Conservation (phyloP, 2,113 vertebrate genomes). For the Trochalopteron elliotii region DNA sequence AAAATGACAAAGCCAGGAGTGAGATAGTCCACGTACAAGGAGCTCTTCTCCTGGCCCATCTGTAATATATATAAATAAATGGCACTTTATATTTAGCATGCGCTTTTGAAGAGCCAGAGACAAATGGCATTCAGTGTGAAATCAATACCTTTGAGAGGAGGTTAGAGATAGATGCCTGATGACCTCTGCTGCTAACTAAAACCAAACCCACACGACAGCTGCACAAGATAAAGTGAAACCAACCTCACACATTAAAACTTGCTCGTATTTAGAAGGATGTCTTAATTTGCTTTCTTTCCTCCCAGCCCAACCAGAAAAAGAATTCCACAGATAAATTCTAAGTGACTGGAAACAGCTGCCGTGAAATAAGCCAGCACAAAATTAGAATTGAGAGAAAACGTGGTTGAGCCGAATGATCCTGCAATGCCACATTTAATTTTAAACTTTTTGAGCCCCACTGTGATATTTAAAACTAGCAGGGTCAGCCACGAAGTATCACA, state of each 20-base stretch:
- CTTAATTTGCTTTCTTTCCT: not conserved
- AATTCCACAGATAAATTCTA: not conserved
- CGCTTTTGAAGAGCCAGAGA: slow-evolving; percentile 2
- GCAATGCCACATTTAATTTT: not conserved
- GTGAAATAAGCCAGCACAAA: not conserved
- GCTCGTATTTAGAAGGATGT: not conserved
- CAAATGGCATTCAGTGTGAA: slow-evolving; percentile 29
- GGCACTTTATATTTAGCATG: slow-evolving; percentile 27
- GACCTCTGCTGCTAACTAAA: slow-evolving; percentile 23
- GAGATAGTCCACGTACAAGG: not conserved
- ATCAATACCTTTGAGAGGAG: slow-evolving; percentile 38
- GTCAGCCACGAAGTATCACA: not conserved
- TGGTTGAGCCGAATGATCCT: not conserved
- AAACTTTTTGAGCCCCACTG: not conserved
- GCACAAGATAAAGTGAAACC: not conserved
- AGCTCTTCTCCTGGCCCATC: not conserved
- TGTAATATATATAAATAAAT: not conserved
- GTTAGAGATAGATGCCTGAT: not conserved
- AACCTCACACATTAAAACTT: not conserved
- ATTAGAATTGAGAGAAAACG: not conserved
- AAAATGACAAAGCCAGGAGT: not conserved
- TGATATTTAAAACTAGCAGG: not conserved
- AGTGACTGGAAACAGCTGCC: not conserved
- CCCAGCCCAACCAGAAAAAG: not conserved
- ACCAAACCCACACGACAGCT: slow-evolving; percentile 22